Percentiles rank a stretch among this genome's conserved stretches.
phyloP scores from a whole-genome alignment of 2,888 invertebrate genomes.

The Nephrotoma flavescens region DNA sequence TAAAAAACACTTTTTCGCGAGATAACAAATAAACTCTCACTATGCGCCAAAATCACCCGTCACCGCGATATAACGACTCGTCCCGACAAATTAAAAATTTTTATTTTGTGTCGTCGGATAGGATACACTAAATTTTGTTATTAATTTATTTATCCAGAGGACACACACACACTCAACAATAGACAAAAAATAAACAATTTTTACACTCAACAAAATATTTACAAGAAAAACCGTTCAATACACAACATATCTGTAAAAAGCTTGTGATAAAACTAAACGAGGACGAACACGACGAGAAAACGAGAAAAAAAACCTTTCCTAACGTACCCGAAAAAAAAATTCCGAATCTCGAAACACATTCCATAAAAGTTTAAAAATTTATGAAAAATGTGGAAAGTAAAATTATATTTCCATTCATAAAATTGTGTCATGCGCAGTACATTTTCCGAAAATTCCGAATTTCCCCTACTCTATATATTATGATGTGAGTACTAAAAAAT shows the following conservation, averaged over 20 bases:
- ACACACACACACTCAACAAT: not conserved
- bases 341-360: not conserved
- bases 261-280: not conserved
- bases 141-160: not conserved
- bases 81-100: not conserved
- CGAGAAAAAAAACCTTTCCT: not conserved
- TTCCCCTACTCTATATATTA: not conserved
- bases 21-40: not conserved
- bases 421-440: not conserved
- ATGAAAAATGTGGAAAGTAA: not conserved
- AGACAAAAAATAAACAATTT: not conserved
- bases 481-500: not conserved
- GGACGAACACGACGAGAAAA: not conserved
- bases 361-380: not conserved
- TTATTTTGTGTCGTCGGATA: not conserved
- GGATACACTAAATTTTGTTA: not conserved
- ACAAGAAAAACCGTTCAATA: not conserved
- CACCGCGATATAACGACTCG: not conserved
- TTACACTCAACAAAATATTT: not conserved
- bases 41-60: not conserved
- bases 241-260: not conserved
- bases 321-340: not conserved
- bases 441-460: not conserved
- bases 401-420: not conserved
- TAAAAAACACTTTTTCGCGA: not conserved